phyloP scores from a whole-genome alignment of 2,113 vertebrate genomes.

The Cochlearius cochlearius region DNA sequence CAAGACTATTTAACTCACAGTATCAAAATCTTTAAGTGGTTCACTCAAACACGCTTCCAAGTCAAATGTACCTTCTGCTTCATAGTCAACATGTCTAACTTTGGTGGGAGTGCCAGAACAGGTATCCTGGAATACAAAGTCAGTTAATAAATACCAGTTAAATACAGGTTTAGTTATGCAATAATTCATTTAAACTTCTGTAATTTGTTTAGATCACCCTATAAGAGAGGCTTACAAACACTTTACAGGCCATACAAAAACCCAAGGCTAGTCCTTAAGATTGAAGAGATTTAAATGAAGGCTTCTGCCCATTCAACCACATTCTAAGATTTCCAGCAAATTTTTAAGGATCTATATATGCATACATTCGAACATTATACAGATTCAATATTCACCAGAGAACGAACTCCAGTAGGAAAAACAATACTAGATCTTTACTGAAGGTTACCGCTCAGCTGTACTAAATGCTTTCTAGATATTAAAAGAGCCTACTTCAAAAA shows the following conservation, averaged over 20 bases:
- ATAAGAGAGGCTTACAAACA: background rate
- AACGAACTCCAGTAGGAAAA: background rate
- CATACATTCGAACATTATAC: background rate
- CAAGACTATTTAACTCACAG: conserved; percentile 53
- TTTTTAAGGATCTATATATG: background rate
- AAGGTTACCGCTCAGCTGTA: background rate
- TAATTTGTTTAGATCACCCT: background rate
- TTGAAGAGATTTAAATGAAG: background rate
- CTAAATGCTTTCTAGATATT: background rate
- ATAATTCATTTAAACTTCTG: background rate
- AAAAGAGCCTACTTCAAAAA: background rate
- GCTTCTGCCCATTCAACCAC: background rate
- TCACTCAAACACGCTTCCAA: conserved; percentile 74
- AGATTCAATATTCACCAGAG: background rate
- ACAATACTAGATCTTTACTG: background rate
- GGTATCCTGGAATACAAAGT: conserved; percentile 68
- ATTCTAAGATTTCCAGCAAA: background rate
- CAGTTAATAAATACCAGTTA: background rate
- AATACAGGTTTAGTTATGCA: background rate
- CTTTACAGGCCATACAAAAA: background rate
- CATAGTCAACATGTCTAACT: conserved; percentile 72
- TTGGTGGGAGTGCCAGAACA: conserved; percentile 83
- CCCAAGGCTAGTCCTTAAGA: background rate
- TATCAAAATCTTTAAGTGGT: conserved; percentile 59
- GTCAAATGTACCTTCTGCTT: conserved; percentile 70